Evolutionary conservation across 2,113 vertebrate genomes (phyloP), one percentile per base, ranked within the genome.

Genomic region (Xiphophorus hellerii): DNA sequence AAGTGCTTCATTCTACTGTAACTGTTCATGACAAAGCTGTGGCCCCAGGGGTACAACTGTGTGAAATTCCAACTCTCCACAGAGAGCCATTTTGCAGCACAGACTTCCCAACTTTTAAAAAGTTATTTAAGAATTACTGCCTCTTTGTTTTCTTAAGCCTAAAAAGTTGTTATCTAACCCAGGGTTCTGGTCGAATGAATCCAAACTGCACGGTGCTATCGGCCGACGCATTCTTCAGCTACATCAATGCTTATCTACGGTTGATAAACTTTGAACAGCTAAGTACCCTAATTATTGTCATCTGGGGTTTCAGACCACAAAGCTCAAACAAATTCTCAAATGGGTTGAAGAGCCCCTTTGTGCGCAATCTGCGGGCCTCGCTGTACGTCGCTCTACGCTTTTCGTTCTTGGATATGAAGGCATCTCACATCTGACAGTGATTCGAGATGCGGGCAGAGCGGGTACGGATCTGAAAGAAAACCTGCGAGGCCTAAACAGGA

Each of bases 271-370:
- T 85, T 78, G 87, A 88, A 87, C 78, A 91, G 74, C 84, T 88
- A 92, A 94, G 86, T 88, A 84, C 87, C 51, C 82, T 90, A 94
- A 95, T 94, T 90, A 87, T 81, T 83, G 91, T 94, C 89, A 92
- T 92, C 84, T 93, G 91, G 90, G 88, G 89, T 83, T 92, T 83
- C 80, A 37, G 73, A 84, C 86, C 81, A 78, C 88, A 89, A 88
- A 80, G 79, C 74, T 88, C 75, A 78, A 90, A 90, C 86, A 87
- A 76, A 88, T 88, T 84, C 58, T 82, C 73, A 82, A 85, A 86
- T 67, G 75, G 74, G 72, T 78, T 80, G 79, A 83, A 86, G 72
- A 76, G 69, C 60, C 39, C 74, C 84, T 92, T 89, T 68, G 80
- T 88, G 78, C 71, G 6, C 66, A 79, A 80, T 85, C 71, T 83